Percentiles rank a stretch among this genome's conserved stretches.
Conservation (phyloP, 2,888 invertebrate genomes). For the Acronicta alni region DNA sequence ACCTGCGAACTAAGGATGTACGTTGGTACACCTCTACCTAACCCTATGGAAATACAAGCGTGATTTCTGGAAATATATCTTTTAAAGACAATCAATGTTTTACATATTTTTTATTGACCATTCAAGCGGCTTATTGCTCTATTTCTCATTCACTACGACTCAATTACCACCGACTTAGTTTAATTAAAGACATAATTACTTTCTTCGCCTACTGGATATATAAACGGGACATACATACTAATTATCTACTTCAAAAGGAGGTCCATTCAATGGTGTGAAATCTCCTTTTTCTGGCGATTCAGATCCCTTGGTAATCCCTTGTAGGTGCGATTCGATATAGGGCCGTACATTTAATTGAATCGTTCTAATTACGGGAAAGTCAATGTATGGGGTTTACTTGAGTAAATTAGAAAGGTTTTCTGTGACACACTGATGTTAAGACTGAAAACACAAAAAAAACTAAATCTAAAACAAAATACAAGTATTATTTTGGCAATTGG, state of each 20-base stretch:
- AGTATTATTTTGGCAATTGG: too few species aligned
- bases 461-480: too few species aligned
- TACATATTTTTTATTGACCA: too few species aligned
- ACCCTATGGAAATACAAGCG: too few species aligned
- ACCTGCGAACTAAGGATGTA: too few species aligned
- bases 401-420: neutral
- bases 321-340: constrained; percentile 1
- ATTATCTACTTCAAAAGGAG: constrained; percentile 39
- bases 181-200: neutral
- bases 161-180: constrained; percentile 17
- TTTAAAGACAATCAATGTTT: too few species aligned
- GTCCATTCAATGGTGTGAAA: constrained; percentile 16
- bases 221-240: constrained; percentile 36
- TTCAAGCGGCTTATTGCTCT: too few species aligned
- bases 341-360: constrained; percentile 30
- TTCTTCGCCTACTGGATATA: neutral
- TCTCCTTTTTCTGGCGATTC: constrained; percentile 38
- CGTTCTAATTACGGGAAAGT: constrained; percentile 7
- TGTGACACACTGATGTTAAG: too few species aligned
- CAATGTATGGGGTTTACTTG: neutral
- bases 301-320: constrained; percentile 35
- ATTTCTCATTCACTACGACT: neutral
- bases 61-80: too few species aligned
- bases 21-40: too few species aligned
- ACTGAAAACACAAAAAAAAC: too few species aligned